Evolutionary conservation across 2,888 invertebrate species (phyloP).

Genomic region (Leptinotarsa juncta): DNA sequence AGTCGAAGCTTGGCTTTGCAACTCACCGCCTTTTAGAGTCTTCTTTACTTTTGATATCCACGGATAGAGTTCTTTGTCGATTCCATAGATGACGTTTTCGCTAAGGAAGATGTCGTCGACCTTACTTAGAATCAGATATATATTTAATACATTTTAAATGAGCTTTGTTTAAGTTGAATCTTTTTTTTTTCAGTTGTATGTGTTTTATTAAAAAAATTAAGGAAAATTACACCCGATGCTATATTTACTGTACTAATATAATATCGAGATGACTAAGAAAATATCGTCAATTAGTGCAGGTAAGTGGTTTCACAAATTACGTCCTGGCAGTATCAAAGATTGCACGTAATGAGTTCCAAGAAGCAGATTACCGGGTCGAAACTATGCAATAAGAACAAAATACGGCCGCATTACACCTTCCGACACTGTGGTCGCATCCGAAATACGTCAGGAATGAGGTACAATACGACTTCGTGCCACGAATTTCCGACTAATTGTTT

Average conservation of each 20-base stretch:
- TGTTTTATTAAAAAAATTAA: no score
- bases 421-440: constrained; percentile 14
- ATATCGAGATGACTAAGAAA: constrained; percentile 6
- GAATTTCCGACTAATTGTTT: constrained; percentile 16
- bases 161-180: no score
- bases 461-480: constrained; percentile 7
- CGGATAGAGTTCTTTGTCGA: no score
- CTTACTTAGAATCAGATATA: no score
- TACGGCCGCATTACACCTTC: constrained; percentile 19
- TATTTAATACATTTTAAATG: no score
- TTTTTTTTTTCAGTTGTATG: no score
- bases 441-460: constrained; percentile 21
- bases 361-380: constrained; percentile 17
- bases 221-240: no score
- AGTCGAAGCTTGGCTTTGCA: no score
- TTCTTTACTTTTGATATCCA: no score
- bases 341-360: constrained; percentile 21
- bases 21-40: no score
- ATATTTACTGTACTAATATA: neutral
- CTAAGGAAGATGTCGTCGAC: no score
- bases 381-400: constrained; percentile 24
- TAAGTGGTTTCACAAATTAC: constrained; percentile 23
- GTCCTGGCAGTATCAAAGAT: constrained; percentile 22
- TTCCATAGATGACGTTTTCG: no score
- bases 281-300: constrained; percentile 11